These are phyloP conservation scores for Kradibia gibbosae DNA, from an alignment of 1,140 invertebrate genomes.

Conservation along the genomic window DNA sequence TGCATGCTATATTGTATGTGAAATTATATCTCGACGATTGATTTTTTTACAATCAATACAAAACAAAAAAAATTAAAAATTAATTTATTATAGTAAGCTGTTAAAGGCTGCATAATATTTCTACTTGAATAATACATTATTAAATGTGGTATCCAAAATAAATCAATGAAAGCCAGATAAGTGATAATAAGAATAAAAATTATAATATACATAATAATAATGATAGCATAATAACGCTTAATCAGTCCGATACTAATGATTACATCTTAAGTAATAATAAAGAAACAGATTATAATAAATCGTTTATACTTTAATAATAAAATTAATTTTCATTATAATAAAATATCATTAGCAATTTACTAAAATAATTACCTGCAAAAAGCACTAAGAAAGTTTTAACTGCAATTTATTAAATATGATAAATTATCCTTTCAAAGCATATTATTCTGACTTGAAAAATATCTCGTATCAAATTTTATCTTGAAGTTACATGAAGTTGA, in stretches of 20 bases:
- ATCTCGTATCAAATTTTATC: background rate
- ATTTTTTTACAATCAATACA: no score
- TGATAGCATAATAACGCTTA: no score
- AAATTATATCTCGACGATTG: no score
- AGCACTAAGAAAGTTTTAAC: background rate
- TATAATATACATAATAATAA: no score
- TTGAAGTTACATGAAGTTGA: background rate
- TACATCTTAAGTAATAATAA: background rate
- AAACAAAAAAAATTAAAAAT: no score
- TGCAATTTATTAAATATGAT: background rate
- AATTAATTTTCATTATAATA: background rate
- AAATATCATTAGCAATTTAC: background rate
- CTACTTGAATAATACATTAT: background rate
- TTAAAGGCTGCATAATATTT: background rate
- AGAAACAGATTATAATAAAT: background rate
- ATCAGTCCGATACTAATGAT: background rate
- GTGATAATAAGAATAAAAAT: background rate
- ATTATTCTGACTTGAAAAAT: background rate
- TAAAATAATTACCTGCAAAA: background rate
- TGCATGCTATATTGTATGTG: no score
- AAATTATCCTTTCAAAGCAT: background rate
- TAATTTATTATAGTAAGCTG: no score
- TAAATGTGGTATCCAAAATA: background rate
- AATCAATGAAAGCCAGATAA: background rate
- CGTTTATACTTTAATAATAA: background rate